phyloP scores from a whole-genome alignment of 2,113 vertebrate genomes.

The Peromyscus leucopus region DNA sequence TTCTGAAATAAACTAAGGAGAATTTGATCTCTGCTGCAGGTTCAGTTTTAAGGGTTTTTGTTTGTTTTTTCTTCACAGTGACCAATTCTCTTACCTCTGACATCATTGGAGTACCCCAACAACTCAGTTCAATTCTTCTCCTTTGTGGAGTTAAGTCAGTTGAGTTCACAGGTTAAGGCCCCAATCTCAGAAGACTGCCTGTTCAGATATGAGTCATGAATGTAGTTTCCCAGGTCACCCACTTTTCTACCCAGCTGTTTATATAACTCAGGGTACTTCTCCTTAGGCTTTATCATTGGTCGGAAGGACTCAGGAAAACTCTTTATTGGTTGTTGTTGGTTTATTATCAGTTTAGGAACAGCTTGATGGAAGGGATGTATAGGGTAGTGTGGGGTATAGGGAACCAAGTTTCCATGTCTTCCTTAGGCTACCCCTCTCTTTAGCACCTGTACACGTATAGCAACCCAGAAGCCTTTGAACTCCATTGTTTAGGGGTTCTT shows the following conservation, averaged over 20 bases:
- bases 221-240: neutral
- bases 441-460: neutral
- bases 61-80: neutral
- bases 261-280: neutral
- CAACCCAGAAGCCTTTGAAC: no score
- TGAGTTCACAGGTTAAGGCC: neutral
- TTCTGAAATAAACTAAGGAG: neutral
- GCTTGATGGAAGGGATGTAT: no score
- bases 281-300: neutral
- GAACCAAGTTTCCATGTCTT: neutral
- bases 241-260: neutral
- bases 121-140: neutral
- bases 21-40: neutral
- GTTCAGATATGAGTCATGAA: neutral
- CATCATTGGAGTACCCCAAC: neutral
- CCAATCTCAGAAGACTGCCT: neutral
- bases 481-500: neutral
- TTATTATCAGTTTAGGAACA: neutral
- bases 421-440: neutral
- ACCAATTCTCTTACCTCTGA: neutral
- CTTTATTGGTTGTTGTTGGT: neutral
- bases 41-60: neutral
- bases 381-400: neutral
- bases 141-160: neutral
- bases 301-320: neutral